These are phyloP conservation scores for Trematocara zebra DNA, from an alignment of 2,113 vertebrate species.

Conservation along the genomic window DNA sequence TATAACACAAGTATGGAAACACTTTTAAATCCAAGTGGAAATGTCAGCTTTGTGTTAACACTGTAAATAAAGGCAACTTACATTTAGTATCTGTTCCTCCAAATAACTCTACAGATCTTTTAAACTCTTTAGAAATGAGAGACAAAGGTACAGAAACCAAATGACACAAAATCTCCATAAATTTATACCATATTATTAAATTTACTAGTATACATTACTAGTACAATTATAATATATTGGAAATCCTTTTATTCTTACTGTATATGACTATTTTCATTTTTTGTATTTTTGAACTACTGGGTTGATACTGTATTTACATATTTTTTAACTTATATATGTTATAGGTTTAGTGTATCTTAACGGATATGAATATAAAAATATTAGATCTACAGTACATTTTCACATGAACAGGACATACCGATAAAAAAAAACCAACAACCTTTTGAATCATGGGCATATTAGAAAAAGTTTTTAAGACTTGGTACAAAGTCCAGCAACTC, in stretches of 20 bases:
- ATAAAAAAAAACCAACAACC: not conserved
- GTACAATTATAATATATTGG: not conserved
- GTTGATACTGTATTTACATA: not conserved
- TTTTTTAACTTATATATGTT: not conserved
- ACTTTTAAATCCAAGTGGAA: not conserved
- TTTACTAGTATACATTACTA: not conserved
- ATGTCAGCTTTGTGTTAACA: not conserved
- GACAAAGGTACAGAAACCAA: not conserved
- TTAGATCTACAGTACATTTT: not conserved
- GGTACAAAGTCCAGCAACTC: not conserved
- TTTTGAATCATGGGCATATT: not conserved
- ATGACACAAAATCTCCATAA: not conserved
- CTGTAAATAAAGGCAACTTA: not conserved
- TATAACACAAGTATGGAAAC: not conserved
- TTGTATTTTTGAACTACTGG: not conserved
- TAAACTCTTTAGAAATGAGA: not conserved
- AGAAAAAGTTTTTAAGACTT: not conserved
- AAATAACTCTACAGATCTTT: not conserved
- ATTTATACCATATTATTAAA: not conserved
- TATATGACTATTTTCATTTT: not conserved
- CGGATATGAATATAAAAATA: accelerated
- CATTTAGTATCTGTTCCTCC: not conserved
- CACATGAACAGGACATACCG: not conserved
- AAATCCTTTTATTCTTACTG: not conserved
- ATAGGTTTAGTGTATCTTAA: not conserved